Conservation (phyloP, 2,888 invertebrate genomes). For the Drosophila maculinotata region DNA sequence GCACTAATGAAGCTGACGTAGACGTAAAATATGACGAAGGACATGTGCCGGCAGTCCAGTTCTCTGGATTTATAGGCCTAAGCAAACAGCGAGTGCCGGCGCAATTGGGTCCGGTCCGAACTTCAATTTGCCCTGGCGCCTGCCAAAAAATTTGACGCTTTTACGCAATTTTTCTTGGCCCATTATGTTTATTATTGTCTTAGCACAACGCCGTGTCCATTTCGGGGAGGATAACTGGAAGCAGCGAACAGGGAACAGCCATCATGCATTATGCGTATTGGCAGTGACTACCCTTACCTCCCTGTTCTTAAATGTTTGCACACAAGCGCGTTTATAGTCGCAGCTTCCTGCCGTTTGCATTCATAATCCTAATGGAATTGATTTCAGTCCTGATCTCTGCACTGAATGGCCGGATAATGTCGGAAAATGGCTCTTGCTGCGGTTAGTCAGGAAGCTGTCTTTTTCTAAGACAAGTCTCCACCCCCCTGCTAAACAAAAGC, state of each 20-base stretch:
- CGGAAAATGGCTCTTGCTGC: conserved; percentile 62
- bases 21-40: conserved; percentile 65
- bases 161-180: conserved; percentile 65
- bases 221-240: conserved; percentile 21
- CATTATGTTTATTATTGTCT: conserved; percentile 77
- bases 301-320: conserved; percentile 70
- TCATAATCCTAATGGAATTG: conserved; percentile 82
- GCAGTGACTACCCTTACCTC: conserved; percentile 33
- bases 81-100: conserved; percentile 30
- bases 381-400: conserved; percentile 61
- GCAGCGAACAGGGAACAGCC: conserved; percentile 6
- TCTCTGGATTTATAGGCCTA: conserved; percentile 50
- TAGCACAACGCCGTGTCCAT: conserved; percentile 28
- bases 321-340: conserved; percentile 78
- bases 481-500: conserved; percentile 16
- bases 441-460: conserved; percentile 57
- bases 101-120: no score
- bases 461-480: conserved; percentile 18
- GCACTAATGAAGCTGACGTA: conserved; percentile 66
- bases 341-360: conserved; percentile 75
- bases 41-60: conserved; percentile 42
- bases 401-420: conserved; percentile 68
- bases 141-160: conserved; percentile 55
- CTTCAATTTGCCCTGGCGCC: conserved; percentile 47
- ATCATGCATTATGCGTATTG: conserved; percentile 76